Conservation (phyloP, 1,140 invertebrate species). For the Lineus longissimus region DNA sequence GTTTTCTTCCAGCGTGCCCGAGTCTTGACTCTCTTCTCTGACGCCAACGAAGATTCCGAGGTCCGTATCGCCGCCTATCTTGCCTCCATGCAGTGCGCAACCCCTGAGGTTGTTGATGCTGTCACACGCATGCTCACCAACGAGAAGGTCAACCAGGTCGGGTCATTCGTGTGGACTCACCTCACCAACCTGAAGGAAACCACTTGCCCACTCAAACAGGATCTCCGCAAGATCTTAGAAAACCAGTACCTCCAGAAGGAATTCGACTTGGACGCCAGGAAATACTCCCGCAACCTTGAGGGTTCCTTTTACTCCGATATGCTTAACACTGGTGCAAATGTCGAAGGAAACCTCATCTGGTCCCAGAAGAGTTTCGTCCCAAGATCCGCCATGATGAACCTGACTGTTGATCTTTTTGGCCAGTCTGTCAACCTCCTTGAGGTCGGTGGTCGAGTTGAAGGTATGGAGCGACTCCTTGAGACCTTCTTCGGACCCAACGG, state of each 20-base stretch:
- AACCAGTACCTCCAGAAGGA: conserved; percentile 52
- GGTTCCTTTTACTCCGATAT: conserved; percentile 42
- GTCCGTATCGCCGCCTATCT: conserved; percentile 82
- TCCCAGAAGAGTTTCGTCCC: conserved; percentile 84
- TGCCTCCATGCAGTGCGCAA: conserved; percentile 83
- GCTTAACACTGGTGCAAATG: conserved; percentile 35
- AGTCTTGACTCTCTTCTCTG: conserved; percentile 64
- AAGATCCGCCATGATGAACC: conserved; percentile 71
- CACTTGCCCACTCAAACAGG: conserved; percentile 9
- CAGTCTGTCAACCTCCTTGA: conserved; percentile 81
- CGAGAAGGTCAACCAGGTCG: conserved; percentile 8
- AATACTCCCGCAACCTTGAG: conserved; percentile 84
- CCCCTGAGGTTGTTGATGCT: conserved; percentile 58
- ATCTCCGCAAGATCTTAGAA: conserved; percentile 3
- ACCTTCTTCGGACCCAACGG: conserved; percentile 65
- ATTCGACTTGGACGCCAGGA: conserved; percentile 76
- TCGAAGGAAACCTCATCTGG: conserved; percentile 67
- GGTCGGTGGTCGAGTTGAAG: conserved; percentile 77
- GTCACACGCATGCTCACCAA: neutral
- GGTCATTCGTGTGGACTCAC: conserved; percentile 17
- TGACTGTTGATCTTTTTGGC: conserved; percentile 83
- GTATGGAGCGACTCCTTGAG: conserved; percentile 78
- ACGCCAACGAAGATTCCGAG: conserved; percentile 73
- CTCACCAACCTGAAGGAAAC: conserved; percentile 13
- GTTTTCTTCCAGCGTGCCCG: conserved; percentile 35